Evolutionary conservation across 2,797 vertebrate species (phyloP).

Genomic region (Zalophus californianus): DNA sequence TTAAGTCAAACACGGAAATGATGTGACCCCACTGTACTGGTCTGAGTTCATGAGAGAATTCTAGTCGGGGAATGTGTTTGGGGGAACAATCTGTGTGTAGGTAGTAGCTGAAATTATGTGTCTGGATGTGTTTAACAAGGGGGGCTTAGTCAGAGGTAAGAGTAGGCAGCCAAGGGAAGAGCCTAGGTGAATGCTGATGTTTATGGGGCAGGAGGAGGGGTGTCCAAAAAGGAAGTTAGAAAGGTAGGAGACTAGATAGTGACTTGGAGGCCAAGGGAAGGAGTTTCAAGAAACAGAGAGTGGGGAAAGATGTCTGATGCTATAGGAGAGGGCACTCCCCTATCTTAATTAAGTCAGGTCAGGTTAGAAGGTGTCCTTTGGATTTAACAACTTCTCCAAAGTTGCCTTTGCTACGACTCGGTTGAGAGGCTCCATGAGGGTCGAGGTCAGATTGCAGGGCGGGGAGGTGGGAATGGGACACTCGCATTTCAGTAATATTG

Average conservation of each 20-base stretch:
- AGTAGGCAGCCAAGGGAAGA: neutral
- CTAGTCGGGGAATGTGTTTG: neutral
- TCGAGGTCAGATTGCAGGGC: neutral
- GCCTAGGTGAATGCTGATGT: neutral
- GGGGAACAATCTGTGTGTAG: neutral
- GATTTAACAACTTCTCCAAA: neutral
- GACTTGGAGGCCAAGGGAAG: neutral
- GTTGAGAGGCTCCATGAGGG: fast-evolving
- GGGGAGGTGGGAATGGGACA: neutral
- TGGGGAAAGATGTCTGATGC: too few species aligned
- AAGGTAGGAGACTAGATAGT: neutral
- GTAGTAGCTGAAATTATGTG: too few species aligned
- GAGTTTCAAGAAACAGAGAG: neutral
- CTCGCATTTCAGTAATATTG: neutral
- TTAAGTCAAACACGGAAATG: neutral
- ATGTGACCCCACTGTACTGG: neutral
- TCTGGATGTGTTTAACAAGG: neutral
- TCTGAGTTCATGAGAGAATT: neutral
- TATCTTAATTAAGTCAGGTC: neutral
- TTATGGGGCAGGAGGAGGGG: neutral
- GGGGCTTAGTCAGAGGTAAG: neutral
- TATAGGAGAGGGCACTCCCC: neutral
- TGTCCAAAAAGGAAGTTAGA: neutral
- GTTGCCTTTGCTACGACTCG: neutral
- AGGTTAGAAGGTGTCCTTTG: neutral